Evolutionary conservation across 2,113 vertebrate species (phyloP).

Genomic region (Aphyosemion australe): DNA sequence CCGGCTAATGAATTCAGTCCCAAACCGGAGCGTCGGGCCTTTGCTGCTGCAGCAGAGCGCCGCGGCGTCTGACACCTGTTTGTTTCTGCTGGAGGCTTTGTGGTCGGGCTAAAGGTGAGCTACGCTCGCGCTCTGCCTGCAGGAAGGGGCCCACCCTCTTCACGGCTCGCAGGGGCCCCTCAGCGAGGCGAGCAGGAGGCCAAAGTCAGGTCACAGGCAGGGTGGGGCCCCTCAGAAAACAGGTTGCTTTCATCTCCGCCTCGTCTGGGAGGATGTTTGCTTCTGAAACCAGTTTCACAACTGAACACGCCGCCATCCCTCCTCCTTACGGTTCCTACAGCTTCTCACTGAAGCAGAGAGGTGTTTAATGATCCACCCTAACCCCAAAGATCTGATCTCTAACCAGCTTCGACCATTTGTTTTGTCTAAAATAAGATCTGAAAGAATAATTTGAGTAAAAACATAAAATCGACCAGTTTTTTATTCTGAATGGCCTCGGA

Average conservation of each 20-base stretch:
- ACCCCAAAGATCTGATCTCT: too few relatives aligned
- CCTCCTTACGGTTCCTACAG: too few relatives aligned
- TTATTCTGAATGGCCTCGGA: too few relatives aligned
- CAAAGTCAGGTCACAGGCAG: slow-evolving; percentile 72
- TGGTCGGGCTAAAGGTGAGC: slow-evolving; percentile 19
- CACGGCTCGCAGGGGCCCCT: slow-evolving; percentile 41
- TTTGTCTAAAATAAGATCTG: too few relatives aligned
- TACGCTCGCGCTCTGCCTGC: slow-evolving; percentile 36
- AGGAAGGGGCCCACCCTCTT: slow-evolving; percentile 67
- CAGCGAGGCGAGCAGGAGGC: slow-evolving; percentile 53
- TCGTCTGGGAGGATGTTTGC: slow-evolving; percentile 8
- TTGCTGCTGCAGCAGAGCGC: slow-evolving; percentile 5
- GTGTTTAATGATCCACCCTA: too few relatives aligned
- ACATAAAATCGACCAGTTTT: too few relatives aligned
- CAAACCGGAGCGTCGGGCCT: slow-evolving; percentile 6
- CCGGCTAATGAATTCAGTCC: slow-evolving; percentile 20
- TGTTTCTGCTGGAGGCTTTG: slow-evolving; percentile 35
- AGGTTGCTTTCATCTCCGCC: slow-evolving; percentile 51
- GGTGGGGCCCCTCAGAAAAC: slow-evolving; percentile 66
- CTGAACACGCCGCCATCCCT: slow-evolving; percentile 14
- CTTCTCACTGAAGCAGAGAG: too few relatives aligned
- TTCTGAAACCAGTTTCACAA: slow-evolving; percentile 45
- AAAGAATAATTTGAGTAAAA: too few relatives aligned
- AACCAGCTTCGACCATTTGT: too few relatives aligned
- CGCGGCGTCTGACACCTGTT: slow-evolving; percentile 65